Evolutionary conservation across 2,888 invertebrate species (phyloP), one percentile per base, ranked within the genome.

Genomic region (Cacoxenus indagator): DNA sequence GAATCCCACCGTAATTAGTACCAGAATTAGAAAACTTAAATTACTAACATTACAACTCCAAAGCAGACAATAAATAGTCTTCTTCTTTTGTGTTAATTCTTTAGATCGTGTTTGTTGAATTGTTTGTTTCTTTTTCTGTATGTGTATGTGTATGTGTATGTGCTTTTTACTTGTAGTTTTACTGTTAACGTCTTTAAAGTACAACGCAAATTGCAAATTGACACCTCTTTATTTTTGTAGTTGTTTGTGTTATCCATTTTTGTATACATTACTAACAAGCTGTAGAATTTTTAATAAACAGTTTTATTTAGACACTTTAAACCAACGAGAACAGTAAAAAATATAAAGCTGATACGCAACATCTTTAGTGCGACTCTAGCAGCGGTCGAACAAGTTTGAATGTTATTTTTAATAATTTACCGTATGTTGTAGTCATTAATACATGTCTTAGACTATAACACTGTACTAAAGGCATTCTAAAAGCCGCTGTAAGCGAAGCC

Each of bases 101-200:
- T 75, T 68, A 59, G 78, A 82, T 80, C 82, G 82, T 80, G 79
- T 80, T 80, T 80, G 82, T 78, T 80, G 68, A 71, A 74, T 61
- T 71, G 67, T 70, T 59, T 72, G 72, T 76, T 71, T 78, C 69
- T 73, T 71, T 74, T 62, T 64, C 64, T 74, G 70, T 62, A 69
- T 73, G 43, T 48, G 31, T 70, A 17, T 57, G 27, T 26, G 4
- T n/a, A n/a, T n/a, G 14, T 14, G 26, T 57, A 29, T 29, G n/a
- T 17, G 17, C 8, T 48, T 17, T 48, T 48, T 48, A 14, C 19
- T 37, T 37, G 37, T 48, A 48, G 17, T 1, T 48, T 48, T 48
- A n/a, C 17, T 8, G 2, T n/a, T 48, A 48, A 48, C 11, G 17
- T 14, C 6, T 2, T 8, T 37, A 11, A 37, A 37, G 37, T 11